These are phyloP conservation scores for Cygnus olor DNA, from an alignment of 2,797 vertebrate genomes.

Conservation along the genomic window DNA sequence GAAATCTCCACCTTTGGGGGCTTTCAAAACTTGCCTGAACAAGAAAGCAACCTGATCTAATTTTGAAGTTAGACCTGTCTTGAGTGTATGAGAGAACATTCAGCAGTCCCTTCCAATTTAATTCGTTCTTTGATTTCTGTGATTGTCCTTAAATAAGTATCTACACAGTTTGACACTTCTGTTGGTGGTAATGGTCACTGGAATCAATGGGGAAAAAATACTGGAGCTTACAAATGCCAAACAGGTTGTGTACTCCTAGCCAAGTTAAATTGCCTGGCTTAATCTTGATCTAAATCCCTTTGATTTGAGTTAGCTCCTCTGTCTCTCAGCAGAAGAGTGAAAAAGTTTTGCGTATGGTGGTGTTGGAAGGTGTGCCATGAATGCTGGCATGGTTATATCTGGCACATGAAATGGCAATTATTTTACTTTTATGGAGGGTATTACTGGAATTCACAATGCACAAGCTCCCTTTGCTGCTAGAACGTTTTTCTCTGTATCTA, in stretches of 20 bases:
- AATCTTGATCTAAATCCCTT: neutral
- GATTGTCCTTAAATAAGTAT: neutral
- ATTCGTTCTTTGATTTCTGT: neutral
- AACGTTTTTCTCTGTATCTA: neutral
- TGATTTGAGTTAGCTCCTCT: neutral
- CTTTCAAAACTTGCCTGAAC: neutral
- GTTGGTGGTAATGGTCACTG: neutral
- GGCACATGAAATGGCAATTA: neutral
- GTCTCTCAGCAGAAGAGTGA: neutral
- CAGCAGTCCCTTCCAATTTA: neutral
- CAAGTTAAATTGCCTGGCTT: neutral
- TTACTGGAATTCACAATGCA: neutral
- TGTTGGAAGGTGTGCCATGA: neutral
- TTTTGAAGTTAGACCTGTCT: neutral
- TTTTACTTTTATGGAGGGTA: neutral
- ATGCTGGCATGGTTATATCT: accelerated
- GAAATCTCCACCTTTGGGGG: accelerated
- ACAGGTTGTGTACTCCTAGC: neutral
- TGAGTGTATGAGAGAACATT: neutral
- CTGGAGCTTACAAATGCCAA: neutral
- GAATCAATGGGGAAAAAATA: neutral
- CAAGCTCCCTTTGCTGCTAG: neutral
- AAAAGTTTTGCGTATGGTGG: neutral
- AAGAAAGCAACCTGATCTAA: neutral
- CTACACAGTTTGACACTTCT: neutral